These are phyloP conservation scores for Chamaea fasciata DNA, from an alignment of 2,113 vertebrate genomes.

Conservation along the genomic window DNA sequence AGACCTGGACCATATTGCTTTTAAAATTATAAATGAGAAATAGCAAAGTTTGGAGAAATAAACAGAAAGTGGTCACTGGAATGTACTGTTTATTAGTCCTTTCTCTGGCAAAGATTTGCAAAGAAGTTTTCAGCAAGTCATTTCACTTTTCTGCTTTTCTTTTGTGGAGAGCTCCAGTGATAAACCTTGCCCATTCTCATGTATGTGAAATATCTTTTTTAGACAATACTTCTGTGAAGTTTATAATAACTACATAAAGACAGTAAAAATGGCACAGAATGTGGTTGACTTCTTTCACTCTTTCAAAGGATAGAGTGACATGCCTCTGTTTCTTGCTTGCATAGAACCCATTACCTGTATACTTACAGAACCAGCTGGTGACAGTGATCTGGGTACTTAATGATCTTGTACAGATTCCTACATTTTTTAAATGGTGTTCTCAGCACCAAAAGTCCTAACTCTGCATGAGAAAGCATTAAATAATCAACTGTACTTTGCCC, in stretches of 20 bases:
- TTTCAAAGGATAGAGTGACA: neutral
- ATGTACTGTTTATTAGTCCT: neutral
- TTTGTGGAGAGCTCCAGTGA: neutral
- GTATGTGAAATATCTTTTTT: neutral
- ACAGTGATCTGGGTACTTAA: neutral
- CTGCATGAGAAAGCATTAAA: neutral
- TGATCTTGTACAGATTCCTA: neutral
- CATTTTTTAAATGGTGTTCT: neutral
- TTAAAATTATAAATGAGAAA: neutral
- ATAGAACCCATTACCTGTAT: neutral
- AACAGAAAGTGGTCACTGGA: neutral
- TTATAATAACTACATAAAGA: neutral
- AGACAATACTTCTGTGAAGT: neutral
- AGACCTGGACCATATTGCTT: neutral
- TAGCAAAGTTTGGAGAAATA: neutral
- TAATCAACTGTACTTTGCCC: neutral
- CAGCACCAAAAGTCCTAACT: neutral
- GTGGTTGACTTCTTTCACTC: neutral
- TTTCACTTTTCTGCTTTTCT: neutral
- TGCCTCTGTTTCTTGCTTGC: neutral
- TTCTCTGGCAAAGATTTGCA: neutral
- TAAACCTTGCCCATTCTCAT: neutral
- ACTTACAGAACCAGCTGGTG: neutral
- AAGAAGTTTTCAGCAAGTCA: neutral
- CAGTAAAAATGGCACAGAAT: neutral